Evolutionary conservation across 2,797 vertebrate genomes (phyloP).

Genomic region (Protosalanx chinensis): DNA sequence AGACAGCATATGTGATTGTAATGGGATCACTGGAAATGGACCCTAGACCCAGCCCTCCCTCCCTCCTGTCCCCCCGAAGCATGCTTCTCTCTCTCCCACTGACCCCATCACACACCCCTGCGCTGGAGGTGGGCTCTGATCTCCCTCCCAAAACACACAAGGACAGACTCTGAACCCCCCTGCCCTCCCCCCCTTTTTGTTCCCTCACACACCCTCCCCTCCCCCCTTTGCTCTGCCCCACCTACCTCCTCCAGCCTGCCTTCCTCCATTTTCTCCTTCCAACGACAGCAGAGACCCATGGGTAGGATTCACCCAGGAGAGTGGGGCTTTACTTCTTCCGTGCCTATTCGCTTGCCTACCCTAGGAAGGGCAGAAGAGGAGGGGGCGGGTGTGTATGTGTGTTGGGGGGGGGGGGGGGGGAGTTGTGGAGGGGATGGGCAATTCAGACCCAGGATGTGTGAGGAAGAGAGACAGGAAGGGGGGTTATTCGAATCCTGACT

Average conservation of each 20-base stretch:
- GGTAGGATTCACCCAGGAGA: conserved; percentile 21
- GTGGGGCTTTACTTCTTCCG: conserved; percentile 16
- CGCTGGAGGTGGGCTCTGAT: conserved; percentile 29
- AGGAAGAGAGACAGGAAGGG: background rate
- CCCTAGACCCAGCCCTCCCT: conserved; percentile 41
- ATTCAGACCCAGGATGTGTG: background rate
- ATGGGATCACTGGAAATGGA: conserved; percentile 63
- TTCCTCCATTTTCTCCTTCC: conserved; percentile 48
- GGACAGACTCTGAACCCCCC: conserved; percentile 19
- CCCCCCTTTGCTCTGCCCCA: background rate
- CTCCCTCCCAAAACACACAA: conserved; percentile 11
- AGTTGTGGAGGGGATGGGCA: conserved; percentile 10
- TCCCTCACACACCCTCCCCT: conserved; percentile 3
- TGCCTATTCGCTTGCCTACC: conserved; percentile 44
- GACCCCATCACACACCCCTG: conserved; percentile 3
- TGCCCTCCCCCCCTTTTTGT: background rate
- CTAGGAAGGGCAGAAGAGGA: conserved; percentile 18
- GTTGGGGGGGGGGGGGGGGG: background rate
- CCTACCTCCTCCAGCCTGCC: conserved; percentile 11
- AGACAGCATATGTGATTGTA: conserved; percentile 61
- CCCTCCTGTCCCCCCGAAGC: conserved; percentile 2
- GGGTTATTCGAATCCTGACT: background rate
- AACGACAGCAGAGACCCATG: conserved; percentile 28
- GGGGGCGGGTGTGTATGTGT: background rate
- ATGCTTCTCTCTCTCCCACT: conserved; percentile 22